phyloP scores from a whole-genome alignment of 1,140 invertebrate genomes.

The Drosophila bifasciata region DNA sequence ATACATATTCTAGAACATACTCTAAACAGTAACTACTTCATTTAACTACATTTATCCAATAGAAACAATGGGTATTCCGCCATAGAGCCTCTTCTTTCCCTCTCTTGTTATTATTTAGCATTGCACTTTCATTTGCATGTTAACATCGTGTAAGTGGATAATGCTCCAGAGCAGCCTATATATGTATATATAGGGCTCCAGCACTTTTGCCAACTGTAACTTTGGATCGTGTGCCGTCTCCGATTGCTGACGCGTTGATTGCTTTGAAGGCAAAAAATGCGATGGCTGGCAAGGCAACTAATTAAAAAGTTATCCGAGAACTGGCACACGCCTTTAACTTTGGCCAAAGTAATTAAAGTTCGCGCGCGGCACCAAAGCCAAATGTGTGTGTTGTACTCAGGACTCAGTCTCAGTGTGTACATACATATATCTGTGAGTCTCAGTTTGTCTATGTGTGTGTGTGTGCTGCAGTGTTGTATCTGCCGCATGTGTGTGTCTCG shows the following conservation, averaged over 20 bases:
- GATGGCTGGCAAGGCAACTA: constrained; percentile 71
- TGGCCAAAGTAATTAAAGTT: constrained; percentile 80
- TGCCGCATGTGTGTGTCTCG: constrained; percentile 5
- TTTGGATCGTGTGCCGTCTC: constrained; percentile 24
- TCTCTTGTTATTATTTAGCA: constrained; percentile 33
- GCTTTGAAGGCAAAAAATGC: constrained; percentile 66
- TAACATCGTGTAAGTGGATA: constrained; percentile 62
- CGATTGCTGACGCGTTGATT: constrained; percentile 60
- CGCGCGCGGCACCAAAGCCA: constrained; percentile 54
- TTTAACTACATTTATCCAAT: too few species aligned
- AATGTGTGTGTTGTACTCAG: constrained; percentile 35
- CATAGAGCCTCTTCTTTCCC: constrained; percentile 5
- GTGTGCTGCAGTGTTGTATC: too few species aligned
- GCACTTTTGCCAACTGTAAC: background rate
- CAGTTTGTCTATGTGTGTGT: constrained; percentile 15
- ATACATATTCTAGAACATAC: too few species aligned
- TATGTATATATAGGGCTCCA: constrained; percentile 17
- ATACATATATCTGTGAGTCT: background rate
- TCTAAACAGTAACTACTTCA: too few species aligned
- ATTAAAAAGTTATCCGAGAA: constrained; percentile 77
- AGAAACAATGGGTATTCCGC: too few species aligned
- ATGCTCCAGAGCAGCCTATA: constrained; percentile 35
- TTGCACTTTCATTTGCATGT: constrained; percentile 74
- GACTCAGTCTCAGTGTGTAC: constrained; percentile 20
- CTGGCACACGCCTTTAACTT: constrained; percentile 79